phyloP scores from a whole-genome alignment of 2,888 invertebrate genomes.

The Philereme vetulata region DNA sequence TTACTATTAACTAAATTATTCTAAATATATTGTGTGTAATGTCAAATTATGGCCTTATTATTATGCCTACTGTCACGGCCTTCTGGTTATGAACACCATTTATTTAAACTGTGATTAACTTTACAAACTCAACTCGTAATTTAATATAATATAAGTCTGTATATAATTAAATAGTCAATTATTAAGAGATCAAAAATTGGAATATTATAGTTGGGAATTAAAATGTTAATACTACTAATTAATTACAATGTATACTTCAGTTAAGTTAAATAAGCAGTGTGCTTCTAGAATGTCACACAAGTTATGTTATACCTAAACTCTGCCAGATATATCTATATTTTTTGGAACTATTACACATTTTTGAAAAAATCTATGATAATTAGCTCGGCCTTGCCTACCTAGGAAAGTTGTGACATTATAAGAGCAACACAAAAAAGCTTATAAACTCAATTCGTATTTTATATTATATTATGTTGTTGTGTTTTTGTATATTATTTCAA shows the following conservation, averaged over 20 bases:
- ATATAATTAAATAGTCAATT: slow-evolving; percentile 61
- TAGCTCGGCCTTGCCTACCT: too few species aligned
- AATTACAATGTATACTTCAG: slow-evolving; percentile 31
- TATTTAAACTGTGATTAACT: slow-evolving; percentile 78
- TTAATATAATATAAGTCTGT: slow-evolving; percentile 53
- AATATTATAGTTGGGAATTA: slow-evolving; percentile 44
- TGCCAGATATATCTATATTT: neutral
- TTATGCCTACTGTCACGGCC: slow-evolving; percentile 64
- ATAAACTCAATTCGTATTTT: slow-evolving; percentile 66
- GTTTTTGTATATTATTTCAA: slow-evolving; percentile 68
- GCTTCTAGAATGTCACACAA: slow-evolving; percentile 28
- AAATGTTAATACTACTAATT: slow-evolving; percentile 40
- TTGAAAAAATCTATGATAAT: too few species aligned
- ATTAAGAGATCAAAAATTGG: slow-evolving; percentile 57
- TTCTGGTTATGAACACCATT: slow-evolving; percentile 68
- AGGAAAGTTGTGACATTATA: slow-evolving; percentile 41
- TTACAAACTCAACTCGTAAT: slow-evolving; percentile 73
- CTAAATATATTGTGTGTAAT: slow-evolving; percentile 40
- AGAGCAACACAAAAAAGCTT: slow-evolving; percentile 45
- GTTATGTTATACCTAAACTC: neutral
- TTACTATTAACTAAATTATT: slow-evolving; percentile 54
- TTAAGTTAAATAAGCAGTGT: slow-evolving; percentile 30
- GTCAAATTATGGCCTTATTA: slow-evolving; percentile 61
- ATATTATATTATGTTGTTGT: slow-evolving; percentile 70
- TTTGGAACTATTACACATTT: neutral